These are phyloP conservation scores for Anas platyrhynchos DNA, from an alignment of 2,113 vertebrate species.

Conservation along the genomic window DNA sequence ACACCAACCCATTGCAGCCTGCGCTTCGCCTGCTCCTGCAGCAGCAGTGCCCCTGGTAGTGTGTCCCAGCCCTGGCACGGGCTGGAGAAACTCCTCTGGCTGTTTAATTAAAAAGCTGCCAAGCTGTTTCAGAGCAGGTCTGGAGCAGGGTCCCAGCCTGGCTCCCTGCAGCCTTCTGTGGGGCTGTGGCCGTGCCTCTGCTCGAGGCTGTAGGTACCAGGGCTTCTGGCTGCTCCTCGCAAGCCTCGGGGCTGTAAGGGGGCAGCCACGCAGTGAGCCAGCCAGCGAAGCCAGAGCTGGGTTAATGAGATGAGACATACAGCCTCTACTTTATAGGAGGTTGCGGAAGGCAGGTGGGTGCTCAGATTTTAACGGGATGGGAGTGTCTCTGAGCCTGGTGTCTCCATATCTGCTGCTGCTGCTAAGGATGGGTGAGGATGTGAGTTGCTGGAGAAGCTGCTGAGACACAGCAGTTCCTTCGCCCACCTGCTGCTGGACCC, in stretches of 20 bases:
- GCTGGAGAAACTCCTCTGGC: background rate
- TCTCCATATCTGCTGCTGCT: background rate
- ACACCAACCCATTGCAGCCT: accelerated
- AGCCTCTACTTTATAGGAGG: no score
- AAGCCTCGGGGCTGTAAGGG: background rate
- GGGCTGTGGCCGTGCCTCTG: background rate
- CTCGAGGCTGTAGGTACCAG: background rate
- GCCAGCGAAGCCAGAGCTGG: background rate
- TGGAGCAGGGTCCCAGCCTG: no score
- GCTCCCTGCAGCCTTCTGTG: no score
- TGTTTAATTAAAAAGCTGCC: background rate
- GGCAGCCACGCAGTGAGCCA: background rate
- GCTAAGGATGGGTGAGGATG: accelerated
- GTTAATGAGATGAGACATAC: no score
- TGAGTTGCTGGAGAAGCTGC: background rate
- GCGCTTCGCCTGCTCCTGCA: accelerated
- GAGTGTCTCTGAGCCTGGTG: background rate
- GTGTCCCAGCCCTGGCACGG: background rate
- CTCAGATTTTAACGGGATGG: background rate
- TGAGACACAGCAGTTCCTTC: background rate
- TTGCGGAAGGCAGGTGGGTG: background rate
- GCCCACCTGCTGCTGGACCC: background rate
- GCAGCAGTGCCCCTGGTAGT: background rate
- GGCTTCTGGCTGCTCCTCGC: background rate
- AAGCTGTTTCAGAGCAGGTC: background rate